phyloP scores from a whole-genome alignment of 2,113 vertebrate genomes.

The Montifringilla adamsi region DNA sequence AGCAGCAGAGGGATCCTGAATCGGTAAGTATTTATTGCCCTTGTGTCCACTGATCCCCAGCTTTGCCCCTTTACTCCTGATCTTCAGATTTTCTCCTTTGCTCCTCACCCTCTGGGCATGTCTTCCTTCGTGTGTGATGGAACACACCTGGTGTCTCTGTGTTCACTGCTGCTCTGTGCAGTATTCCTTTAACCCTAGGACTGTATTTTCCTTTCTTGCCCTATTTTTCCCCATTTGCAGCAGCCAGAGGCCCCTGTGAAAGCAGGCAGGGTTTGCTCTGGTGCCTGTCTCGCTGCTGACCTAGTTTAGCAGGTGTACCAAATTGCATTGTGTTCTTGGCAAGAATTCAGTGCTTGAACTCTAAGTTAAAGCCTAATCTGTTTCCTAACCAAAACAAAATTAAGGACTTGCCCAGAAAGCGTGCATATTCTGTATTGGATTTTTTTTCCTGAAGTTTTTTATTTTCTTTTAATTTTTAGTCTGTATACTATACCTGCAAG shows the following conservation, averaged over 20 bases:
- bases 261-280: background rate
- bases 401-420: background rate
- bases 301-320: slow-evolving; percentile 1
- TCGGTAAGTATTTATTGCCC: slow-evolving; percentile 78
- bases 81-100: background rate
- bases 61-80: background rate
- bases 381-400: slow-evolving; percentile 13
- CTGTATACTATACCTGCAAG: background rate
- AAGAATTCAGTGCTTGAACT: background rate
- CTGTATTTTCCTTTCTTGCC: background rate
- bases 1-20: slow-evolving; percentile 95
- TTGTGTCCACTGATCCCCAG: background rate
- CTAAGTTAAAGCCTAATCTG: background rate
- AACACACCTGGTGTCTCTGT: background rate
- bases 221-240: background rate
- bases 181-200: background rate
- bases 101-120: background rate
- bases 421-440: background rate
- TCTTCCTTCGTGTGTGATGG: background rate
- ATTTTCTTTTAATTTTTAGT: background rate
- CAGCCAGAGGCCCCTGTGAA: background rate
- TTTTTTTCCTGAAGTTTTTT: background rate
- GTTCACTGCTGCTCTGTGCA: background rate
- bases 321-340: background rate
- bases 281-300: background rate